A percentile compares a stretch with the other conserved stretches of the same genome.
Evolutionary conservation across 64 coral and sea anemone species (phyloP).

Genomic region (Montipora sp.): DNA sequence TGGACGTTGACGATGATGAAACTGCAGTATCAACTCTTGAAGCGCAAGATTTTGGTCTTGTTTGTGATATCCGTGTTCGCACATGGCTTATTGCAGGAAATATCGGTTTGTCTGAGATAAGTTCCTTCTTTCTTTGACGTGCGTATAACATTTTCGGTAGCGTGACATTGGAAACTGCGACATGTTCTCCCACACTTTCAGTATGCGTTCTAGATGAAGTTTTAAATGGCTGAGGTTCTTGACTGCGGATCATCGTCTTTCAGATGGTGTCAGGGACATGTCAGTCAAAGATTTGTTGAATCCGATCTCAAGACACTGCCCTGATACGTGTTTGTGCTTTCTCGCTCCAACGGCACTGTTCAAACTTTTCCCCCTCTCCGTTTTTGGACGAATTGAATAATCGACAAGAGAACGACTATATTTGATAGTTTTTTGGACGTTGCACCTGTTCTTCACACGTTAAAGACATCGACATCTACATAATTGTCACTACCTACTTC

Average conservation of each 20-base stretch:
- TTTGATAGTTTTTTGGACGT: not conserved
- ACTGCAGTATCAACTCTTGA: not conserved
- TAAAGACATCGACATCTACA: not conserved
- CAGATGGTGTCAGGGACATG: not conserved
- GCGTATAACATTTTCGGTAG: not conserved
- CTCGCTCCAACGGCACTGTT: not conserved
- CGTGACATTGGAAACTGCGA: not conserved
- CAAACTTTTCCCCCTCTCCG: not conserved
- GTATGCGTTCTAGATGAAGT: not conserved
- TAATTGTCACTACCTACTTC: not conserved
- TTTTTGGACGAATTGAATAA: not conserved
- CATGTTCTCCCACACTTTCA: not conserved
- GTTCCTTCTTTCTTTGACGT: not conserved
- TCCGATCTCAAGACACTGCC: not conserved
- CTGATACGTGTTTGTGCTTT: not conserved
- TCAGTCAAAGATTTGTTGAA: not conserved
- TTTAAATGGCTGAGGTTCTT: not conserved
- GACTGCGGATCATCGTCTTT: not conserved
- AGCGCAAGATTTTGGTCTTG: not conserved
- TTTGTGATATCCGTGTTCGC: not conserved
- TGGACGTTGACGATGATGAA: not conserved
- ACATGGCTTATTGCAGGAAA: not conserved
- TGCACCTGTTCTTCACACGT: slow-evolving; percentile 33
- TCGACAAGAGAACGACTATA: not conserved
- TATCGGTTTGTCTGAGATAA: not conserved